phyloP scores from a whole-genome alignment of 2,888 invertebrate species.

The Andrena praecox region DNA sequence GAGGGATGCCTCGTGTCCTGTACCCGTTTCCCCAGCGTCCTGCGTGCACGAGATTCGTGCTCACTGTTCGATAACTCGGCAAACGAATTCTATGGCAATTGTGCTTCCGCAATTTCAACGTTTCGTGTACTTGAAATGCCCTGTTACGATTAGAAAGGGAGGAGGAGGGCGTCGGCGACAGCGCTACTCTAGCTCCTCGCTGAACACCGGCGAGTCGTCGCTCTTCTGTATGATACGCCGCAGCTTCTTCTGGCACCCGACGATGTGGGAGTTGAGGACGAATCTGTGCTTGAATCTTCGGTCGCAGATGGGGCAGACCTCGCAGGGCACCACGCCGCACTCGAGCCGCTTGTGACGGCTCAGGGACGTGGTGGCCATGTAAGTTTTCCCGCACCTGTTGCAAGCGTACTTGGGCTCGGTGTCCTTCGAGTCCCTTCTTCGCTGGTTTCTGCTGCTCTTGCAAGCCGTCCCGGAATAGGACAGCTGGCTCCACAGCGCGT shows the following conservation, averaged over 20 bases:
- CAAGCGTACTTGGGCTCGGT: constrained; percentile 77
- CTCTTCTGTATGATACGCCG: constrained; percentile 70
- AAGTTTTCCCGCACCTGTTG: constrained; percentile 83
- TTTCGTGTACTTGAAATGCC: neutral
- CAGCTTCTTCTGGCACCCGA: constrained; percentile 78
- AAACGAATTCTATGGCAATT: neutral
- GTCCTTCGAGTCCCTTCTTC: constrained; percentile 29
- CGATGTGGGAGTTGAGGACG: constrained; percentile 82
- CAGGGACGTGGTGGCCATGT: constrained; percentile 83
- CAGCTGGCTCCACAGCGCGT: constrained; percentile 55
- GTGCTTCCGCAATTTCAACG: neutral
- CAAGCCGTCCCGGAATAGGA: constrained; percentile 34
- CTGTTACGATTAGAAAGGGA: neutral
- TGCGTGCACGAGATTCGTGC: too few relatives aligned
- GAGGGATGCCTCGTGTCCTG: too few relatives aligned
- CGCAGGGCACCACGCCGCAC: constrained; percentile 83
- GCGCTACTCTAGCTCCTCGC: constrained; percentile 44
- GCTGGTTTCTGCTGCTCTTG: constrained; percentile 34
- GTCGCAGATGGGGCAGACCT: constrained; percentile 84
- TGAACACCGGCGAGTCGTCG: constrained; percentile 48
- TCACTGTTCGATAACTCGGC: too few relatives aligned
- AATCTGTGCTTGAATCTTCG: constrained; percentile 85
- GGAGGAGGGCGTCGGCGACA: neutral
- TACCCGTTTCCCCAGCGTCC: too few relatives aligned
- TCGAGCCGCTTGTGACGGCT: constrained; percentile 85